A percentile compares a stretch with the other conserved stretches of the same genome.
phyloP scores from a whole-genome alignment of 1,140 invertebrate genomes.

The roundworm (Caenorhabditis elegans) region DNA sequence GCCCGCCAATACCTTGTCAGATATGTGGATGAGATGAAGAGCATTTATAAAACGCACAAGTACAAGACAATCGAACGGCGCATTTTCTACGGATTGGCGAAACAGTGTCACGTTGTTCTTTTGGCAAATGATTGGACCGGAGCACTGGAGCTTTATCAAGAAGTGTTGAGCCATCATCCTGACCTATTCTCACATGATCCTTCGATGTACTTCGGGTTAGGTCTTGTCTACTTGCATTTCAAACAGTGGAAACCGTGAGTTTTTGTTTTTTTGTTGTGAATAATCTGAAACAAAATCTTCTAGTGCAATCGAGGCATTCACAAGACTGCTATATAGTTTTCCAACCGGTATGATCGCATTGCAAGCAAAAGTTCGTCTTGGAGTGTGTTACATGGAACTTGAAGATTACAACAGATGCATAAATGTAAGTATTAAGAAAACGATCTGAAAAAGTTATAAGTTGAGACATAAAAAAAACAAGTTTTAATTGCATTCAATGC shows the following conservation, averaged over 20 bases:
- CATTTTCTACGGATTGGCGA: conserved; percentile 9
- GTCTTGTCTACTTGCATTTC: conserved; percentile 91
- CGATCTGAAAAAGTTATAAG: background rate
- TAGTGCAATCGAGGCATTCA: conserved; percentile 45
- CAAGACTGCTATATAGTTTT: conserved; percentile 82
- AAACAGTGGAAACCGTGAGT: conserved; percentile 92
- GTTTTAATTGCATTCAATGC: background rate
- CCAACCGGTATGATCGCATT: conserved; percentile 82
- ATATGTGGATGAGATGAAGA: background rate
- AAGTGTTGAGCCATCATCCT: conserved; percentile 45
- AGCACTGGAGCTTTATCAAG: conserved; percentile 58
- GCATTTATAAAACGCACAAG: background rate
- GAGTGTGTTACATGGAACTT: conserved; percentile 87
- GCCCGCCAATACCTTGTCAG: background rate
- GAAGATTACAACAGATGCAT: conserved; percentile 81
- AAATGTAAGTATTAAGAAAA: conserved; percentile 69
- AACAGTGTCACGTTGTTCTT: conserved; percentile 54
- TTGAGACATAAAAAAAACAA: background rate
- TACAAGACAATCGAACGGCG: background rate
- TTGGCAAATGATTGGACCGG: conserved; percentile 55
- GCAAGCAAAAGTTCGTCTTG: conserved; percentile 87
- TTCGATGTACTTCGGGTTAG: conserved; percentile 86
- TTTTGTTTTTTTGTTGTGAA: background rate
- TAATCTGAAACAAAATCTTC: background rate
- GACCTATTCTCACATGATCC: conserved; percentile 72